Evolutionary conservation across 2,113 vertebrate genomes (phyloP).

Genomic region (Phylloscopus whistleri): DNA sequence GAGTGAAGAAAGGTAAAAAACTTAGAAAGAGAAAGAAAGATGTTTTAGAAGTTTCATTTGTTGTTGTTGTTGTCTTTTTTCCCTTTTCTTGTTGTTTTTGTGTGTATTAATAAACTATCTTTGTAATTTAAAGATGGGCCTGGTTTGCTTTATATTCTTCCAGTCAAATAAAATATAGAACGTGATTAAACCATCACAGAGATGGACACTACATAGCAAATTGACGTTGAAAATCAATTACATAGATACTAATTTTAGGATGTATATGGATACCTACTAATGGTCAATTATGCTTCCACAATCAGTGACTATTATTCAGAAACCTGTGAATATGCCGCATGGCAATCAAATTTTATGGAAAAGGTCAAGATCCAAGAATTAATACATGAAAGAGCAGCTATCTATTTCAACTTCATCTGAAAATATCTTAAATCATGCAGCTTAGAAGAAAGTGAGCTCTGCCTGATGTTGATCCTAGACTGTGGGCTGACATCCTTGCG

Average conservation of each 20-base stretch:
- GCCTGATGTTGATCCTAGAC: not conserved
- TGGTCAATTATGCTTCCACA: not conserved
- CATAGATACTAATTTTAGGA: not conserved
- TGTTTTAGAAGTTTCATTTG: no score
- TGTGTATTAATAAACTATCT: no score
- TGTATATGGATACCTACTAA: not conserved
- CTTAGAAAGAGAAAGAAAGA: no score
- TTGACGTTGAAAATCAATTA: not conserved
- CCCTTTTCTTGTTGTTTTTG: no score
- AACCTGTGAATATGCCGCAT: not conserved
- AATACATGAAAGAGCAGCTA: not conserved
- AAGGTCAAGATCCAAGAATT: not conserved
- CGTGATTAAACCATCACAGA: no score
- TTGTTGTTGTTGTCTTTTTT: no score
- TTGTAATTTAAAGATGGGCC: no score
- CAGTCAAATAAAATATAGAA: no score
- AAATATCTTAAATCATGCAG: not conserved
- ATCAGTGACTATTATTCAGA: not conserved
- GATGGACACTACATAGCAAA: not conserved
- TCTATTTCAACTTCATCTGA: not conserved
- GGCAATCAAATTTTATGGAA: not conserved
- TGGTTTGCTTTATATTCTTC: no score
- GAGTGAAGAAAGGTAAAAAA: no score
- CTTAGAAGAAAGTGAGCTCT: not conserved
- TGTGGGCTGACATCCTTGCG: not conserved